Base-by-base conservation (phyloP, 2,113 vertebrate species). In the Pampusana beccarii region DNA sequence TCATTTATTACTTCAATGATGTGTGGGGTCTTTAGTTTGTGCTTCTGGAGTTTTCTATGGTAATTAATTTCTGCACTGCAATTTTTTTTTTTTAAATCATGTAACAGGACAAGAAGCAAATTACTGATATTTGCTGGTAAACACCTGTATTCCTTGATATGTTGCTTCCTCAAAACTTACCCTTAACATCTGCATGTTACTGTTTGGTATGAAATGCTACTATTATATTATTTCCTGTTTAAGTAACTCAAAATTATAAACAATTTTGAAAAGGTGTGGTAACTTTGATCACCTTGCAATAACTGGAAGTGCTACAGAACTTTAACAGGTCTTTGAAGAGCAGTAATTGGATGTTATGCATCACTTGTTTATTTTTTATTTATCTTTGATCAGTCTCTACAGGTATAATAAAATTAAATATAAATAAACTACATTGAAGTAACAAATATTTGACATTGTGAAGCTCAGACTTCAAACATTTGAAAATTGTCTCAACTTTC, bases 351-450 rank as follows among this genome's bases (percentile, higher is more conserved):
- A 70, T 85, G 33, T 14, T 81, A 2, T 38, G 16, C 70, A 31
- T 33, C 33, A 48, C 57, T 88, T 87, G 50, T 54, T 95, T 77
- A 25, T 75, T 95, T 44, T 81, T 90, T 48, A 78, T 74, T 87
- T 62, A 50, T 19, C 79, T 96, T 93, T 96, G 95, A 95, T 96
- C 80, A 62, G 57, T 21, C 28, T 93, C 33, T 91, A 66, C 86
- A 88, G 31, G 26, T 78, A 40, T 70, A 46, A 80, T 60, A 70
- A 53, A 86, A 74, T 82, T 42, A 95, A 93, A 92, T 33, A 62
- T 72, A 91, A 97, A 93, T 53, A 46, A 75, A 73, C 21, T 14
- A 5, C 8, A 33, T 80, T 57, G 57, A 88, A 91, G 51, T 50
- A 86, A 69, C 46, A 33, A 66, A 67, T 79, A 14, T 40, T 67